Evolutionary conservation across 2,797 vertebrate species (phyloP), one percentile per base, ranked within the genome.

Genomic region (Carcharodon carcharias): DNA sequence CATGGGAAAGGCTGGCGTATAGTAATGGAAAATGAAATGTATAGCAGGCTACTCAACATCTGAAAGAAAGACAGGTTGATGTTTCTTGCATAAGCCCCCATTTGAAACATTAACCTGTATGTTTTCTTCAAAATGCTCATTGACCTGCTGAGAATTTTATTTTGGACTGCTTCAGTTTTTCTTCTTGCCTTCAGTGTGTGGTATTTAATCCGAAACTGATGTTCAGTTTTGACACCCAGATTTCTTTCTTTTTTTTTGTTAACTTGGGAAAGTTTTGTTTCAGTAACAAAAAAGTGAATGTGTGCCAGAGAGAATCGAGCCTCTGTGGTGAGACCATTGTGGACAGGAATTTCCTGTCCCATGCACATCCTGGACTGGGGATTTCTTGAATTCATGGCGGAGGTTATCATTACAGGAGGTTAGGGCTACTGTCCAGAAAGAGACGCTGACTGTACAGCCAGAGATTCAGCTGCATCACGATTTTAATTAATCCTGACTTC

Each of bases 321-420:
- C 40, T 69, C 63, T 71, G 35, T 65, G 31, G 63, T 94, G 65
- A 28, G 65, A 28, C 40, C 35, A 71, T 95, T 71, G 65, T 71
- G 65, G 92, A 45, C 61, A 45, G 92, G 40, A 71, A 71, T 95
- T 95, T 95, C 93, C 63, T 45, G 93, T 95, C 67, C 31, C 88
- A 54, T 71, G 5, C 21, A 40, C 63, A 67, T 69, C 65, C 92
- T 67, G 92, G 63, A 58, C 61, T 95, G 40, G 61, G 58, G 56
- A 94, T 89, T 89, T 89, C 56, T 91, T 63, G 14, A 91, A 91
- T 91, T 91, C 31, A n/a, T 61, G 2, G 23, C 45, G 40, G 93
- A 95, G 63, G 26, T 91, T 65, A 95, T 67, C 63, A 71, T 71
- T 31, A 95, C 65, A 95, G 65, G 65, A 95, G 67, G 63, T 95